These are phyloP conservation scores for Hymenopus coronatus DNA, from an alignment of 2,888 invertebrate genomes.

Conservation along the genomic window DNA sequence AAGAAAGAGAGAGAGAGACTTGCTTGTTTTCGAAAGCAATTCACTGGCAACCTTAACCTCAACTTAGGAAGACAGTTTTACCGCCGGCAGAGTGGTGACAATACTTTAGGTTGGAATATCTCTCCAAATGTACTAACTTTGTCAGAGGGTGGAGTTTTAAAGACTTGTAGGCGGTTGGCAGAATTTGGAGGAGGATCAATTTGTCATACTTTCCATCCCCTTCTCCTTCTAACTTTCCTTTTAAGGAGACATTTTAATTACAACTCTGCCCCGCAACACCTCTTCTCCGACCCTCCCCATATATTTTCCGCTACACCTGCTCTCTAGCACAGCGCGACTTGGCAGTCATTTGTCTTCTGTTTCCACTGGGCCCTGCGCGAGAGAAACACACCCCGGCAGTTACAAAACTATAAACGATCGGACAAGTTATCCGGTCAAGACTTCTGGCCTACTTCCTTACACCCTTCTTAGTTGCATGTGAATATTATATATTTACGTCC, in stretches of 20 bases:
- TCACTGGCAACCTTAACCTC: not conserved
- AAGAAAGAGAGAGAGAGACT: not conserved
- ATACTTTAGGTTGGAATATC: not conserved
- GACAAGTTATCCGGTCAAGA: not conserved
- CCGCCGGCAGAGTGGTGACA: not conserved
- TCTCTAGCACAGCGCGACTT: constrained; percentile 3
- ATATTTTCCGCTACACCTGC: constrained; percentile 27
- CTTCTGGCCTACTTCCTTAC: not conserved
- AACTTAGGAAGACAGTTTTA: not conserved
- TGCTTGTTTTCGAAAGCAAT: not conserved
- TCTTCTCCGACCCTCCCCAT: constrained; percentile 10
- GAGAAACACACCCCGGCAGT: not conserved
- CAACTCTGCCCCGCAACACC: constrained; percentile 4
- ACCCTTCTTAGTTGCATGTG: too few relatives aligned
- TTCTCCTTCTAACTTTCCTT: constrained; percentile 26
- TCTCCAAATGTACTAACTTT: not conserved
- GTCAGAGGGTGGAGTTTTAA: not conserved
- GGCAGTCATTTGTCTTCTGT: constrained; percentile 19
- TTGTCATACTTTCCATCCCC: constrained; percentile 28
- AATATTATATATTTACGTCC: too few relatives aligned
- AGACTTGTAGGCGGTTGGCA: not conserved
- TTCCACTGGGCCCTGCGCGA: not conserved
- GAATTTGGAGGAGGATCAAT: constrained; percentile 23
- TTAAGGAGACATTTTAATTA: constrained; percentile 31
- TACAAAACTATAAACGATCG: not conserved